Percentiles rank a stretch among this genome's conserved stretches.
phyloP scores from a whole-genome alignment of 2,888 invertebrate species.

The Drosophila eohydei region DNA sequence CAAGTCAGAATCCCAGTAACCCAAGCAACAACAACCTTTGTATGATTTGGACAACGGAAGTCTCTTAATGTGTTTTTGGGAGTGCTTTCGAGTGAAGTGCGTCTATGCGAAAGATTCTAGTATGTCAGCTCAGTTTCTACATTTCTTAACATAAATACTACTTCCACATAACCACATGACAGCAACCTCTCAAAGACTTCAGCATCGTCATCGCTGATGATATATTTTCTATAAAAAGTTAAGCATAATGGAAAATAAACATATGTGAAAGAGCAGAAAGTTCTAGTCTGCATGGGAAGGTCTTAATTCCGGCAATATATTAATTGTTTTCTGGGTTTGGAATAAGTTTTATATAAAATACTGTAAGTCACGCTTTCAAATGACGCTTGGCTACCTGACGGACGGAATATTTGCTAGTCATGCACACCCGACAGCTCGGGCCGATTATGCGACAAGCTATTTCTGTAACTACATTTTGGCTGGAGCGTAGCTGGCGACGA shows the following conservation, averaged over 20 bases:
- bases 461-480: background rate
- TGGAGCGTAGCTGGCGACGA: background rate
- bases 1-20: constrained; percentile 41
- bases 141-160: constrained; percentile 60
- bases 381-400: no score
- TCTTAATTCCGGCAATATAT: no score
- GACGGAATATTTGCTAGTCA: background rate
- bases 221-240: no score
- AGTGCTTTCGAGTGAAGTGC: constrained; percentile 17
- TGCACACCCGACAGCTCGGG: background rate
- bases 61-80: constrained; percentile 33
- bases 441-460: background rate
- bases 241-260: no score
- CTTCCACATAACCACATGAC: constrained; percentile 4
- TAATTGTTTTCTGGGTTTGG: no score
- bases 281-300: no score
- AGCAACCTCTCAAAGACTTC: background rate
- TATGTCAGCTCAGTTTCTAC: constrained; percentile 51
- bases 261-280: no score
- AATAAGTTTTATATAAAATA: no score
- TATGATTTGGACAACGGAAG: constrained; percentile 69
- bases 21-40: constrained; percentile 29
- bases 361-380: no score
- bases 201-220: constrained; percentile 31
- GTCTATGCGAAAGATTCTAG: constrained; percentile 39